phyloP scores from a whole-genome alignment of 2,888 invertebrate species.

The Volucella inflata region DNA sequence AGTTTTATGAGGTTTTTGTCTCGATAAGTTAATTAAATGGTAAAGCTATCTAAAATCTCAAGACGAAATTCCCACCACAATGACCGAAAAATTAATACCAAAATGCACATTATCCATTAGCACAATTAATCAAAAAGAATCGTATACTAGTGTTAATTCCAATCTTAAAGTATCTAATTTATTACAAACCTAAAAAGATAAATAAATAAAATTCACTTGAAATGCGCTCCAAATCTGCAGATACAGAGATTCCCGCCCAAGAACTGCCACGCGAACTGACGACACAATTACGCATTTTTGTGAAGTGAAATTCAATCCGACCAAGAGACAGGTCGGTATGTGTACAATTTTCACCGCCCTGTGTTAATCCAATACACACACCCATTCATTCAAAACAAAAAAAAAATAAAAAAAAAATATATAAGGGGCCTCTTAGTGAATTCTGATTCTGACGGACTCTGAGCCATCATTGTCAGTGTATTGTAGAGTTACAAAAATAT shows the following conservation, averaged over 20 bases:
- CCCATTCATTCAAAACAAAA: conserved; percentile 28
- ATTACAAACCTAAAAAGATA: background rate
- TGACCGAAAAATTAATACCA: background rate
- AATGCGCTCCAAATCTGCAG: background rate
- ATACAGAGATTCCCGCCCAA: background rate
- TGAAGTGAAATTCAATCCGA: conserved; percentile 39
- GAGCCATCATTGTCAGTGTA: conserved; percentile 38
- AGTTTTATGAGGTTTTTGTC: conserved; percentile 24
- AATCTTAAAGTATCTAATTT: conserved; percentile 7
- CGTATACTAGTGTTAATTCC: conserved; percentile 23
- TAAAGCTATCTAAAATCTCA: background rate
- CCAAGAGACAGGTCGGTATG: background rate
- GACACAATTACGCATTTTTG: conserved; percentile 51
- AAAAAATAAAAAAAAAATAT: background rate
- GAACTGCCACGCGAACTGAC: conserved; percentile 7
- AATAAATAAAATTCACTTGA: background rate
- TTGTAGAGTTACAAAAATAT: conserved; percentile 61
- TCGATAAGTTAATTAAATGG: conserved; percentile 27
- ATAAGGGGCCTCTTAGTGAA: too few species aligned
- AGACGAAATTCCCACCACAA: background rate
- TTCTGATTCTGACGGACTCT: background rate
- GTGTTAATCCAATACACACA: conserved; percentile 10
- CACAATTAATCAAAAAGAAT: conserved; percentile 32
- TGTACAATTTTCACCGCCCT: background rate
- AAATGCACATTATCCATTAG: conserved; percentile 43